phyloP scores from a whole-genome alignment of 2,113 vertebrate genomes.

The Parotia lawesii region DNA sequence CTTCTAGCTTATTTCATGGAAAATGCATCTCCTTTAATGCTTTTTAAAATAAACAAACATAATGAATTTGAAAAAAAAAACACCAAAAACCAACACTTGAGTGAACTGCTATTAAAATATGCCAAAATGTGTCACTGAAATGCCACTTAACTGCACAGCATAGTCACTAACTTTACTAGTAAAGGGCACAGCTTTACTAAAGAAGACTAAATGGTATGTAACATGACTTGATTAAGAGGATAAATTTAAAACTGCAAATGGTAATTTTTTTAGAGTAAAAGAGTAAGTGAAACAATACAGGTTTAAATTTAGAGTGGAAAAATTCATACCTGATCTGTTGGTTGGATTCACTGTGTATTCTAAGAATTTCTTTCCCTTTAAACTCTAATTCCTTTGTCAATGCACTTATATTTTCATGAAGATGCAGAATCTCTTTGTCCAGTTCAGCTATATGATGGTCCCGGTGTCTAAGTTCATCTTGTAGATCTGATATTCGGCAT shows the following conservation, averaged over 20 bases:
- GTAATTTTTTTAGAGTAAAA: not conserved
- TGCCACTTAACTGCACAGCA: not conserved
- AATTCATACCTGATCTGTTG: conserved; percentile 91
- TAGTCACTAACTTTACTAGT: not conserved
- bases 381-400: conserved; percentile 95
- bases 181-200: not conserved
- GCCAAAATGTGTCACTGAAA: conserved; percentile 7
- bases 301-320: not conserved
- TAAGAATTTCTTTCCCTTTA: conserved; percentile 96
- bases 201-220: not conserved
- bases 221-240: not conserved
- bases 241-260: not conserved
- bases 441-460: conserved; percentile 91
- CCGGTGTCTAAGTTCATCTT: conserved; percentile 89
- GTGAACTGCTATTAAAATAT: not conserved
- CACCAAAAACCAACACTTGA: not conserved
- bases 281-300: not conserved
- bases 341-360: conserved; percentile 95
- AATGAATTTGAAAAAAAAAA: not conserved
- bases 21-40: conserved; percentile 77
- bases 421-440: conserved; percentile 90
- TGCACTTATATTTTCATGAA: conserved; percentile 93
- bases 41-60: conserved; percentile 56
- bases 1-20: conserved; percentile 62
- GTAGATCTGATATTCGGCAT: conserved; percentile 85